Base-by-base conservation (phyloP, 30 jellyfish, hydroid and myxozoan genomes). In the Sanderia malayensis region DNA sequence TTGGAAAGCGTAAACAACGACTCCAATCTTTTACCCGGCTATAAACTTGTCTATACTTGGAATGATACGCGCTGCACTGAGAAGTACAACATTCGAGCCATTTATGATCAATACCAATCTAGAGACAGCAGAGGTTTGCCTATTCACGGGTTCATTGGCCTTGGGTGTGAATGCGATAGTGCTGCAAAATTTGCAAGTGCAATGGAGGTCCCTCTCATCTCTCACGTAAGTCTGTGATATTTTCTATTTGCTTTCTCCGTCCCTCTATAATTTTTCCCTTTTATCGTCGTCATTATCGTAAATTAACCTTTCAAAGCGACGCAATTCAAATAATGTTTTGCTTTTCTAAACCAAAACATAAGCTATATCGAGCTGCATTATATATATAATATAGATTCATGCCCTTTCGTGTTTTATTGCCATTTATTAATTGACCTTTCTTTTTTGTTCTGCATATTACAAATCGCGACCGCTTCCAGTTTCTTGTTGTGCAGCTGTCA, bases 151-250 rank as follows among this genome's bases (percentile, higher is more conserved):
- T 49, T 83, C 25, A 83, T 83, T 73, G 95, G 95, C 4, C 71
- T 67, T 4, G 95, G 86, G 2, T 83, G 95, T 46, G 74, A 72
- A 22, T 83, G 95, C 66, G 46, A 66, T 22, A 74, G 89, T 26
- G 80, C 83, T 8, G 95, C 95, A 15, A 83, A 81, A 76, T 59
- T 70, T 67, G 95, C 95, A 22, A 81, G 83, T 46, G 95, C 95
- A 19, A 31, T 66, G 86, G 67, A 83, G 19, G 79, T 73, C 22
- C 95, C 95, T 7, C 46, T 83, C 52, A 78, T 83, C 10, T 83
- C 95, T 20, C 95, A 83, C 62, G 95, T 83, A 61, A 83, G 95
- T 83, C 11, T 55, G 67, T 55, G 31, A 55, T n/a, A 4, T 24
- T n/a, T 20, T 55, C 31, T 55, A 55, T 18, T 55, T 20, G 18